These are phyloP conservation scores for Sylvietta virens DNA, from an alignment of 2,113 vertebrate species.

Conservation along the genomic window DNA sequence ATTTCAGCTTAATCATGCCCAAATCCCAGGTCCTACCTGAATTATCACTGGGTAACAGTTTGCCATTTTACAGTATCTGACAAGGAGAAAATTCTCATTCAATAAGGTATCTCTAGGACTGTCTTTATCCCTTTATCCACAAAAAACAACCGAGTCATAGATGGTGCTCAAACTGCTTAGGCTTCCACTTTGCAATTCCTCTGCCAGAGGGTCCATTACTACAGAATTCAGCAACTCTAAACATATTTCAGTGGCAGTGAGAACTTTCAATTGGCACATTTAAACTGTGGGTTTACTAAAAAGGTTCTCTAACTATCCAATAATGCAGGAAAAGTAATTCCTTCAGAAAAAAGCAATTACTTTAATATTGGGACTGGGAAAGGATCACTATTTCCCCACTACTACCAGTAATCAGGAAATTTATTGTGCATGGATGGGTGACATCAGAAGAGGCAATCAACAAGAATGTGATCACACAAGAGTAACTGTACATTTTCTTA, in stretches of 20 bases:
- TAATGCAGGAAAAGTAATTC: not conserved
- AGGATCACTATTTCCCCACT: not conserved
- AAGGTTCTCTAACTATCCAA: not conserved
- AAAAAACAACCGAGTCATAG: not conserved
- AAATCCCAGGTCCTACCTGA: not conserved
- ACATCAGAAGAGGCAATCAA: not conserved
- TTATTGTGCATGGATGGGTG: not conserved
- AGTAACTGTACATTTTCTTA: not conserved
- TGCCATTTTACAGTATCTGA: not conserved
- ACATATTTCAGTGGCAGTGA: not conserved
- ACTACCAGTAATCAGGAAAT: not conserved
- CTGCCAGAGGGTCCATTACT: not conserved
- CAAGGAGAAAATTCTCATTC: not conserved
- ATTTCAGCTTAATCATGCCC: not conserved
- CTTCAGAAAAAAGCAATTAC: not conserved
- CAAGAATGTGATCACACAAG: not conserved
- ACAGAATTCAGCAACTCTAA: not conserved
- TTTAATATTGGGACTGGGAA: not conserved
- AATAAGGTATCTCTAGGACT: not conserved
- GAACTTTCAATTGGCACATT: not conserved
- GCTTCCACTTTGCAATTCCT: not conserved
- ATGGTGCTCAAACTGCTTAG: not conserved
- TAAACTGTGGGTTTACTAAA: not conserved
- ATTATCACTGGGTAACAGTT: not conserved
- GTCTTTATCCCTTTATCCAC: not conserved